Percentiles rank a stretch among this genome's conserved stretches.
phyloP scores from a whole-genome alignment of 2,797 vertebrate species.

The Psittacula echo region DNA sequence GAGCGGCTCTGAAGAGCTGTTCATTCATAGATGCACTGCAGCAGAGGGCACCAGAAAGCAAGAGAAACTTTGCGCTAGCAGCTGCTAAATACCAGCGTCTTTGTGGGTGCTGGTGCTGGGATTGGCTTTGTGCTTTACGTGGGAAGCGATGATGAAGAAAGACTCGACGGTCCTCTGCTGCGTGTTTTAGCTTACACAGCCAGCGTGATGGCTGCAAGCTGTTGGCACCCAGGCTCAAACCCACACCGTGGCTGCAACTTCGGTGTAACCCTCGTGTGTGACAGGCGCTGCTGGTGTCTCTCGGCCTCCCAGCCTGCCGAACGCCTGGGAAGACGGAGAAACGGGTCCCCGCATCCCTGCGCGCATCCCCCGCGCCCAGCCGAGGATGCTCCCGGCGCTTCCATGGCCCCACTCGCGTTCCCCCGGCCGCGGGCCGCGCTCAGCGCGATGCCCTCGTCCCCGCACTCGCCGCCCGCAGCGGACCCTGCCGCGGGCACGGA shows the following conservation, averaged over 20 bases:
- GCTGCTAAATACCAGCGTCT: rapidly evolving
- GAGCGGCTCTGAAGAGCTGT: rapidly evolving
- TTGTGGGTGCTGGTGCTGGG: not conserved
- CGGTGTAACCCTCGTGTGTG: rapidly evolving
- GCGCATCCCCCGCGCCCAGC: not conserved
- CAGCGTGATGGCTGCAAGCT: not conserved
- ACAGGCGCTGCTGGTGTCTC: rapidly evolving
- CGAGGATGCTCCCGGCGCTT: not conserved
- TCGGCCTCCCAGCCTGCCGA: not conserved
- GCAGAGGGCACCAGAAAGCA: constrained; percentile 62
- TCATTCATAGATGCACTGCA: not conserved
- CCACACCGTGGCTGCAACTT: rapidly evolving
- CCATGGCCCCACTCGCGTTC: not conserved
- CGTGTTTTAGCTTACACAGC: rapidly evolving
- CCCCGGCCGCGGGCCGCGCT: not conserved
- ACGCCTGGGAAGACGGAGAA: not conserved
- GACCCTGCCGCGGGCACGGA: not conserved
- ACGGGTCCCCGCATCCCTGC: not conserved
- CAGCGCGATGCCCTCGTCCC: not conserved
- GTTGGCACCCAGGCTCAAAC: not conserved
- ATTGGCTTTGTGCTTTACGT: not conserved
- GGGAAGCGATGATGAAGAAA: not conserved
- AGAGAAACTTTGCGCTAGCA: not conserved
- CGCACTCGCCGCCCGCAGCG: too few species aligned
- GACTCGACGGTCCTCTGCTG: not conserved